A percentile compares a stretch with the other conserved stretches of the same genome.
Conservation (phyloP, 1,140 invertebrate species). For the Drosophila hydei region DNA sequence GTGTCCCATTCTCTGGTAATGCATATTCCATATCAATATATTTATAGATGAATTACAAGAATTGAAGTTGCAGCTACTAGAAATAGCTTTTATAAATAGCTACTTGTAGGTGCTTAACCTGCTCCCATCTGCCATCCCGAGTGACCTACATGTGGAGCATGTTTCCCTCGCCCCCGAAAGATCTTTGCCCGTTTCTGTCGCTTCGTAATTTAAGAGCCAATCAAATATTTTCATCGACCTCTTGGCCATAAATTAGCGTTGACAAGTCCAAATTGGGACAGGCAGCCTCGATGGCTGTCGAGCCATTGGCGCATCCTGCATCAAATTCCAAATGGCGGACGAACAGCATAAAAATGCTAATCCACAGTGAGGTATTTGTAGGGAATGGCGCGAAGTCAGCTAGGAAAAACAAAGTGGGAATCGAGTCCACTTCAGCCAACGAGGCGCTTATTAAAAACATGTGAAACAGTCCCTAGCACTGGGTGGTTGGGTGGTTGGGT, state of each 20-base stretch:
- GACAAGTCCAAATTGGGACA: conserved; percentile 69
- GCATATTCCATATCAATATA: too few species aligned
- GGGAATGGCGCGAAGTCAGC: conserved; percentile 17
- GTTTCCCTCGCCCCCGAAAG: conserved; percentile 8
- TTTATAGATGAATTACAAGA: neutral
- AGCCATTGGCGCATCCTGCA: conserved; percentile 46
- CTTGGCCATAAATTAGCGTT: conserved; percentile 68
- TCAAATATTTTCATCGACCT: conserved; percentile 67
- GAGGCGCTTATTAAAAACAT: conserved; percentile 68
- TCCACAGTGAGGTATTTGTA: conserved; percentile 48
- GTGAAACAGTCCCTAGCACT: conserved; percentile 17
- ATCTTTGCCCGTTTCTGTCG: conserved; percentile 4
- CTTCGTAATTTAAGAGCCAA: conserved; percentile 53
- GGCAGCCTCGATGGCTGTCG: conserved; percentile 16
- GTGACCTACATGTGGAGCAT: conserved; percentile 1
- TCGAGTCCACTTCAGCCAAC: conserved; percentile 33
- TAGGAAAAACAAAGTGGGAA: conserved; percentile 51
- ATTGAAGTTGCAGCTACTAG: neutral
- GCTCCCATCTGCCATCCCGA: neutral
- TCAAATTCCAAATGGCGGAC: conserved; percentile 34
- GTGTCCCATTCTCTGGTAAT: too few species aligned
- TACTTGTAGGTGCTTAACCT: conserved; percentile 29
- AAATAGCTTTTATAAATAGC: neutral
- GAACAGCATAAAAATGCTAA: conserved; percentile 70
- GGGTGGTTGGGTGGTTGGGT: conserved; percentile 15